Base-by-base conservation (phyloP, 1,140 invertebrate genomes). In the Diplogasteroides magnus region DNA sequence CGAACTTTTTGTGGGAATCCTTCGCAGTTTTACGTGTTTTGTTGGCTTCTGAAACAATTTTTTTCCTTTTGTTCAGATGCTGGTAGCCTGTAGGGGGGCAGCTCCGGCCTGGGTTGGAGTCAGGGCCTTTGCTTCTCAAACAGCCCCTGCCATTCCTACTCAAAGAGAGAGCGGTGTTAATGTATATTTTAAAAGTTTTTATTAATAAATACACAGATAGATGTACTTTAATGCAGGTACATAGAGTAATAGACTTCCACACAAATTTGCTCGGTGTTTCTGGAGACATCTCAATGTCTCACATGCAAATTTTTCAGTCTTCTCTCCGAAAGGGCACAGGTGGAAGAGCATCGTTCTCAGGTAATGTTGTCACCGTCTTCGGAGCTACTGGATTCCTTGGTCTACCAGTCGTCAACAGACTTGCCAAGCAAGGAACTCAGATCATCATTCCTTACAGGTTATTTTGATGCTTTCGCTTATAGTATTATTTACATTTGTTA, bases 321-420 rank as follows among this genome's bases (percentile, higher is more conserved):
- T 48, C 37, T 6, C 37, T 66, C 19, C 64, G 64, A n/a, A 66
- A 66, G 27, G 68, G 68, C 6, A 58, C 77, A 28, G 94, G 94
- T 37, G 94, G 94, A 37, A 88, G 96, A 27, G 91, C 90, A 73
- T 96, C 93, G 78, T 98, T 98, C 81, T 98, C 90, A 86, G 96
- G 97, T 0, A 88, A 92, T 70, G 92, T 98, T 2, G 93, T 91
- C 13, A 98, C 96, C n/a, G 89, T 99, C 1, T 98, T 98, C 85
- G 96, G 96, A 32, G 88, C 88, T 56, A 89, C 87, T 64, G 96
- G 96, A 13, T 93, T 93, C 78, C 81, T 97, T 6, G 96, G 94
- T 0, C 84, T 87, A 64, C 88, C 90, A 86, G 86, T 98, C 23
- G 89, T 90, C 77, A 96, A 94, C 80, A 88, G 88, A 80, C 84